Evolutionary conservation across 2,888 invertebrate genomes (phyloP).

Genomic region (Latheticus oryzae): DNA sequence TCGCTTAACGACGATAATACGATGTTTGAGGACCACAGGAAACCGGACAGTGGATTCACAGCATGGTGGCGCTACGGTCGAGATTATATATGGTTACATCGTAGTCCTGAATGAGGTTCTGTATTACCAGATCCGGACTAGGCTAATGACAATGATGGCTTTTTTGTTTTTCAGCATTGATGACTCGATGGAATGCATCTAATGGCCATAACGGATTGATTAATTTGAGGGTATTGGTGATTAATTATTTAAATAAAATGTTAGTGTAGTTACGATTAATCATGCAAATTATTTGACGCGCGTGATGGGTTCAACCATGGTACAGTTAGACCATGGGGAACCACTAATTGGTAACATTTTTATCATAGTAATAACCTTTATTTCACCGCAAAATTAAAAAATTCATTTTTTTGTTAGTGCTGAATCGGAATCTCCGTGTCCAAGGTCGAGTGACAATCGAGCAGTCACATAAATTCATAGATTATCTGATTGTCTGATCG

Average conservation of each 20-base stretch:
- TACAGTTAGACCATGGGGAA: no score
- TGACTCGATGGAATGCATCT: constrained; percentile 6
- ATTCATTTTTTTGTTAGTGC: no score
- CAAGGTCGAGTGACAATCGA: constrained; percentile 9
- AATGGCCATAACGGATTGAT: constrained; percentile 10
- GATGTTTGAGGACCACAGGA: constrained; percentile 46
- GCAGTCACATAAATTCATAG: constrained; percentile 5
- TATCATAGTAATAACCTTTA: no score
- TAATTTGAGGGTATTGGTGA: constrained; percentile 19
- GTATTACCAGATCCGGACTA: constrained; percentile 12
- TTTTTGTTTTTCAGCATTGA: no score
- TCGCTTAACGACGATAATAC: no score
- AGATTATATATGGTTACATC: constrained; percentile 55
- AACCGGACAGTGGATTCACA: constrained; percentile 46
- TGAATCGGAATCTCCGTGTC: not conserved
- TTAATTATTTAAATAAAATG: constrained; percentile 26
- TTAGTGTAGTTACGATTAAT: constrained; percentile 5
- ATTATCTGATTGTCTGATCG: constrained; percentile 7
- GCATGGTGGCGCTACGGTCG: constrained; percentile 53
- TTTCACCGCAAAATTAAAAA: no score
- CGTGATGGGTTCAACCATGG: no score
- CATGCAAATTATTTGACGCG: constrained; percentile 26
- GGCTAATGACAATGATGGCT: no score
- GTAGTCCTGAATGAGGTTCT: constrained; percentile 41
- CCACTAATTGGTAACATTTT: no score